Base-by-base conservation (phyloP, 2,888 invertebrate genomes). In the Aradus depressus region DNA sequence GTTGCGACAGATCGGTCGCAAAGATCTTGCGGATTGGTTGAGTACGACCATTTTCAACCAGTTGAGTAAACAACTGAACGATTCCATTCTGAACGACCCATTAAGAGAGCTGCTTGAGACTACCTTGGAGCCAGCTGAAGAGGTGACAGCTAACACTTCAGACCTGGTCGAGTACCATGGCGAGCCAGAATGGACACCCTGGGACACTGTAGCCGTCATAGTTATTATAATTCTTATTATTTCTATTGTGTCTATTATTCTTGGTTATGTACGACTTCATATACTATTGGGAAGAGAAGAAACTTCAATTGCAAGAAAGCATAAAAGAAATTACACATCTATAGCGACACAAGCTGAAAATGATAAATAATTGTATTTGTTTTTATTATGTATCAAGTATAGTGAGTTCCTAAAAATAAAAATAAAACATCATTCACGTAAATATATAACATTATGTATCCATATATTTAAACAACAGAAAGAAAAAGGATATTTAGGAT, bases 1-100 rank as follows among this genome's bases (percentile, higher is more conserved):
- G 21, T 35, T 53, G 2, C 43, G 21, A 14, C 53, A 53, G 32
- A 43, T 52, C 10, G 49, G 49, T 25, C 38, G 52, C 8, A 21
- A 35, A 21, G 52, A 52, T 42, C 28, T 52, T 22, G 43, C 52
- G 2, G 42, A 44, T 12, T 52, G 52, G 52, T 37, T 52, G 31
- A 52, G 35, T 26, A 52, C 39, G 5, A 44, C 22, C 8, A 39
- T 52, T 28, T 52, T 52, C 19, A 28, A 44, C 10, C 37, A 39
- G 16, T 38, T 49, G 14, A 41, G 49, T 23, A 19, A 1, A 1
- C 22, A 39, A 49, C 12, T 49, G 3, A 49, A 49, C 26, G 37
- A 49, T n/a, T 31, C 49, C 10, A 28, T 49, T n/a, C 21, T 49
- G 18, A 3, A 3, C 6, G 23, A 49, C 23, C 49, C 49, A 8